Percentiles rank a stretch among this genome's conserved stretches.
These are phyloP conservation scores for Morone saxatilis DNA, from an alignment of 2,113 vertebrate genomes.

Conservation along the genomic window DNA sequence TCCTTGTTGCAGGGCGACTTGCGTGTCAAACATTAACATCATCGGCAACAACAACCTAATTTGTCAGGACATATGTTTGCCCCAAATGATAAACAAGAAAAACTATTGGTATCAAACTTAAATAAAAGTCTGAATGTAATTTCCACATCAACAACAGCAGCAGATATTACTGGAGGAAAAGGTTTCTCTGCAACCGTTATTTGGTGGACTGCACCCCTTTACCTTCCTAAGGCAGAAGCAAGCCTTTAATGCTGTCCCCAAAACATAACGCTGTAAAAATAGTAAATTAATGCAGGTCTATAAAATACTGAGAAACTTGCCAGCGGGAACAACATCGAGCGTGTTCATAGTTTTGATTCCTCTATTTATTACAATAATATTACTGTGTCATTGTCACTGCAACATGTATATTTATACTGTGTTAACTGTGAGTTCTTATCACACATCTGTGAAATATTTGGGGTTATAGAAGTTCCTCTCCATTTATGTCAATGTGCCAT, in stretches of 20 bases:
- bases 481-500: background rate
- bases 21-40: constrained; percentile 60
- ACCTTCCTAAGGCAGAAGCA: background rate
- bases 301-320: constrained; percentile 7
- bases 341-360: background rate
- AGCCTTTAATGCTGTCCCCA: background rate
- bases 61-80: constrained; percentile 15
- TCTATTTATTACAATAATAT: too few relatives aligned
- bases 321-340: background rate
- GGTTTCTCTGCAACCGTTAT: background rate
- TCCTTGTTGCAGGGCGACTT: constrained; percentile 24
- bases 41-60: constrained; percentile 10
- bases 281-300: background rate
- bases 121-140: background rate
- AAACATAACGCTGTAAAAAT: background rate
- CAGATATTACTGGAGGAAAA: background rate
- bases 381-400: too few relatives aligned
- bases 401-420: too few relatives aligned
- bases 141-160: background rate
- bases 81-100: background rate
- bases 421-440: too few relatives aligned
- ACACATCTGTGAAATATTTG: too few relatives aligned
- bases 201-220: background rate
- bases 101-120: background rate
- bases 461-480: too few relatives aligned